Base-by-base conservation (phyloP, 1,140 invertebrate species). In the Hyles euphorbiae region DNA sequence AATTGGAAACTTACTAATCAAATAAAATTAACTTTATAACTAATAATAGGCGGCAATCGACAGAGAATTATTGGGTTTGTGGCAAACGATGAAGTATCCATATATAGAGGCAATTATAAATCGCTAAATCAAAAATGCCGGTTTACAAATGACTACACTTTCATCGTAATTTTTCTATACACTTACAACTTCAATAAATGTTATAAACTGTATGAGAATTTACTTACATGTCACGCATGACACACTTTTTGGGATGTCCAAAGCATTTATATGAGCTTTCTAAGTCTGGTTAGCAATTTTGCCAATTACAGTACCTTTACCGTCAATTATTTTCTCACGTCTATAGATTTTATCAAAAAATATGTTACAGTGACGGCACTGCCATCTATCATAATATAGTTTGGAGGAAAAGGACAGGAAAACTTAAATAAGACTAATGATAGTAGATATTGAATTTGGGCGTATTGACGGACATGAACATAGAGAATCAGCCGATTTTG, bases 201-300 rank as follows among this genome's bases (percentile, higher is more conserved):
- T 22, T 44, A 54, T 54, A 32, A 44, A 54, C 8, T 11, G 22
- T 44, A 8, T 7, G 22, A 54, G 36, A 54, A 10, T 43, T 54
- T 44, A 44, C 45, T 61, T 55, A 60, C 56, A 56, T 56, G 60
- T 56, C 56, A 47, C 56, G 45, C 58, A 52, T 57, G 54, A 65
- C 58, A 53, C 40, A 55, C 46, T 53, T 64, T n/a, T 45, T 34
- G 34, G 50, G 51, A 65, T 57, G 43, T 45, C 58, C 55, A 55
- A 56, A 45, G 33, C 48, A n/a, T 55, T 63, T 56, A 36, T 57
- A 53, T 8, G 47, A 60, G 55, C 58, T 65, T 65, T 65, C 63
- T 56, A 55, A 32, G 43, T 34, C 22, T 34, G 6, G n/a, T n/a
- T 52, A 52, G 22, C 50, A 34, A 33, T 52, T 52, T 52, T 34